Conservation (phyloP, 2,797 vertebrate species). For the Ctenochaetus hawaiiensis region DNA sequence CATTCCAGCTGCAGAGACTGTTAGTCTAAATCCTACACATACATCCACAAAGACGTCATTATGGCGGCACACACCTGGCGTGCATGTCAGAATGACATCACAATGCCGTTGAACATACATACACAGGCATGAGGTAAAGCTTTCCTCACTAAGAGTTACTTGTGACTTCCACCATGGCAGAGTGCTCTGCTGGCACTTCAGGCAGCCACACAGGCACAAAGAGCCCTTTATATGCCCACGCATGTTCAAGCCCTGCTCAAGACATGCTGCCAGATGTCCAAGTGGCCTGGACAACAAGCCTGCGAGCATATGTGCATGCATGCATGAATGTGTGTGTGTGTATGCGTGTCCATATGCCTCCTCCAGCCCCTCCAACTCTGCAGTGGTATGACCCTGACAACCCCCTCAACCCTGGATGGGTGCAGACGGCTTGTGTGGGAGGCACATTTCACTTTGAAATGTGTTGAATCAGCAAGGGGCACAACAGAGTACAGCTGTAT, state of each 20-base stretch:
- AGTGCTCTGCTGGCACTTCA: conserved; percentile 60
- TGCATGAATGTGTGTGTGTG: conserved; percentile 51
- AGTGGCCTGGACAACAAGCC: conserved; percentile 70
- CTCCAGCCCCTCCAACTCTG: conserved; percentile 40
- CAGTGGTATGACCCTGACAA: conserved; percentile 67
- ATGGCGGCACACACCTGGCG: conserved; percentile 50
- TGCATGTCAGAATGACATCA: conserved; percentile 57
- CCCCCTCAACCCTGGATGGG: conserved; percentile 62
- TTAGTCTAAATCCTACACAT: background rate
- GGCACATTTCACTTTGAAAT: conserved; percentile 77
- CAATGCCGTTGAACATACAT: conserved; percentile 49
- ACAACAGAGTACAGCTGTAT: conserved; percentile 63
- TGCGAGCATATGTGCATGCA: conserved; percentile 69
- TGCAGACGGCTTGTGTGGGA: conserved; percentile 75
- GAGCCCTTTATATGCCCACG: conserved; percentile 77
- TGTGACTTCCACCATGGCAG: conserved; percentile 56
- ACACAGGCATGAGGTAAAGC: conserved; percentile 32
- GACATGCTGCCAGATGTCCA: conserved; percentile 81
- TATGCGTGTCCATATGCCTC: conserved; percentile 48
- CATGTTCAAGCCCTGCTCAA: conserved; percentile 68
- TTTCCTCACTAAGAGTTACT: conserved; percentile 47
- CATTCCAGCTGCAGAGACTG: background rate
- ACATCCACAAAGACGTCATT: conserved; percentile 32
- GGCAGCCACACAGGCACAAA: conserved; percentile 74
- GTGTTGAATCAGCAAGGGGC: conserved; percentile 79